Conservation (phyloP, 2,797 vertebrate genomes). For the Peromyscus aztecus region DNA sequence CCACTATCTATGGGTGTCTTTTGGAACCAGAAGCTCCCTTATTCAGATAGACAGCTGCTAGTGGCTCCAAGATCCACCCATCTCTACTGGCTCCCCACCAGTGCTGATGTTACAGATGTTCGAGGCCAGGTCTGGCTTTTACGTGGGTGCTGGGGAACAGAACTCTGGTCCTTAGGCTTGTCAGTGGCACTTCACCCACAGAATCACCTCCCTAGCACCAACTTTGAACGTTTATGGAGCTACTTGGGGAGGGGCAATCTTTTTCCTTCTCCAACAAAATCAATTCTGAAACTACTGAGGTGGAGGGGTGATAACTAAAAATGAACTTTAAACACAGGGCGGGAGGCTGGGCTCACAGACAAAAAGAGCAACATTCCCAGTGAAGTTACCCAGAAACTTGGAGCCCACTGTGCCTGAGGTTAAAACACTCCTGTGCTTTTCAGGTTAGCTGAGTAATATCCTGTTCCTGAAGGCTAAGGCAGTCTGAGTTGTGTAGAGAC, state of each 20-base stretch:
- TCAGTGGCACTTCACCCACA: not conserved
- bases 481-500: not conserved
- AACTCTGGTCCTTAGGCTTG: no score
- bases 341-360: not conserved
- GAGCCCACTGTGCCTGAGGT: not conserved
- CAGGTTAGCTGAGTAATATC: not conserved
- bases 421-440: not conserved
- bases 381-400: not conserved
- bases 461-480: not conserved
- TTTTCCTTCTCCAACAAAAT: not conserved
- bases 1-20: not conserved
- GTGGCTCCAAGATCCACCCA: not conserved
- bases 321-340: not conserved
- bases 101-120: not conserved
- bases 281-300: not conserved
- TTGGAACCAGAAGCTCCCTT: not conserved
- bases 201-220: not conserved
- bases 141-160: not conserved
- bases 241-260: not conserved
- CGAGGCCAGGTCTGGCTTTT: not conserved
- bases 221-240: not conserved
- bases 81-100: not conserved
- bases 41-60: not conserved
- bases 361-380: not conserved
- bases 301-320: not conserved